Base-by-base conservation (phyloP, 1,140 invertebrate genomes). In the Melipona quadrifasciata region DNA sequence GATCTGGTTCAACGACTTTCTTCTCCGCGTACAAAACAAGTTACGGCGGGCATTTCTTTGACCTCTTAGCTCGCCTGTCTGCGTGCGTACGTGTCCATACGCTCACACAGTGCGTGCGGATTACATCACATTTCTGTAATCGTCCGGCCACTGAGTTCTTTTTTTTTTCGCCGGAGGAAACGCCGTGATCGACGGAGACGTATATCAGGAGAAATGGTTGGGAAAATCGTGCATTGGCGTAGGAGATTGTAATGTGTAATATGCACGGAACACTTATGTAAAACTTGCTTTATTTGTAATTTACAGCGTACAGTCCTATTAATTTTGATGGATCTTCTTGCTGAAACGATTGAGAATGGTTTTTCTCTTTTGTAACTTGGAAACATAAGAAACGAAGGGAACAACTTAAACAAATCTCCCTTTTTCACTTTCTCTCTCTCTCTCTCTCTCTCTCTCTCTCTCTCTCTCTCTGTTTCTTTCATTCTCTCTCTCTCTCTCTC, bases 1-100 rank as follows among this genome's bases (percentile, higher is more conserved):
- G 75, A 83, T 83, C 65, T 83, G 81, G 81, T 83, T 83, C 81
- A 83, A 83, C 81, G 74, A 83, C 81, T 83, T 77, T 76, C 77
- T 55, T 71, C 55, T 27, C 27, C 47, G 70, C 27, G 19, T 53
- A 53, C 39, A 74, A 53, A 58, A 74, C 57, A 74, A 51, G 24
- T 57, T 16, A 31, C 21, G 57, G 21, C 21, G 57, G 21, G 11
- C 75, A 83, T 83, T 83, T 83, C 81, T 83, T 67, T 31, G 74
- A 70, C 65, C 65, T 77, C 76, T 27, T 51, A 14, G 47, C 34
- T 71, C 2, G 10, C 8, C 8, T n/a, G 51, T 12, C 31, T 31
- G 31, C 2, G 55, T 47, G 8, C 39, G 39, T 47, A 0, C 8
- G 39, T 47, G 8, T 24, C 24, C 24, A 34, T 10, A 53, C 73